Conservation (phyloP, 2,888 invertebrate species). For the Mechanitis messenoides region DNA sequence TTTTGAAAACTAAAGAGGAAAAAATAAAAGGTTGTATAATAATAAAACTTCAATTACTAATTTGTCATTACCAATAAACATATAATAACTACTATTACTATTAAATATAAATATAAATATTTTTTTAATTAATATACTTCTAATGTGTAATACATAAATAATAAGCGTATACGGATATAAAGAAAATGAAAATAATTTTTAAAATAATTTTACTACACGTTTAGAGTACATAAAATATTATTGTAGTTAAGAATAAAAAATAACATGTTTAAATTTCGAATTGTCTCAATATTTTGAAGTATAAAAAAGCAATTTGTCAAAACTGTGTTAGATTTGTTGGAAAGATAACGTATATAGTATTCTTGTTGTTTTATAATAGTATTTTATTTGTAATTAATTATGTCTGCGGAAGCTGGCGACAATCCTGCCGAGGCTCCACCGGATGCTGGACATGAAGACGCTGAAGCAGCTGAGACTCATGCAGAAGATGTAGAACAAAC, state of each 20-base stretch:
- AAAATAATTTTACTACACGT: neutral
- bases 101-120: no score
- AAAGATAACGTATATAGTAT: neutral
- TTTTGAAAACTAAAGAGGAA: no score
- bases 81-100: no score
- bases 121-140: no score
- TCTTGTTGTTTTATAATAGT: slow-evolving; percentile 19
- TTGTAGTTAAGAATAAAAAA: neutral
- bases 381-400: slow-evolving; percentile 29
- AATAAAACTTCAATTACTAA: no score
- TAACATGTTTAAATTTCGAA: neutral
- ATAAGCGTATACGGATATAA: no score
- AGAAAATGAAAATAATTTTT: neutral
- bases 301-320: neutral
- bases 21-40: no score
- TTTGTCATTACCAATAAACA: no score
- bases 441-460: slow-evolving; percentile 23
- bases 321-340: neutral
- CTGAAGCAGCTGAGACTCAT: slow-evolving; percentile 27
- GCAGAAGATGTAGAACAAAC: slow-evolving; percentile 40
- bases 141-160: no score
- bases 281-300: slow-evolving; percentile 3
- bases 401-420: slow-evolving; percentile 43
- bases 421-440: slow-evolving; percentile 30
- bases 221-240: no score